A percentile compares a stretch with the other conserved stretches of the same genome.
Evolutionary conservation across 1,140 invertebrate species (phyloP).

Genomic region (Gonioctena quinquepunctata): DNA sequence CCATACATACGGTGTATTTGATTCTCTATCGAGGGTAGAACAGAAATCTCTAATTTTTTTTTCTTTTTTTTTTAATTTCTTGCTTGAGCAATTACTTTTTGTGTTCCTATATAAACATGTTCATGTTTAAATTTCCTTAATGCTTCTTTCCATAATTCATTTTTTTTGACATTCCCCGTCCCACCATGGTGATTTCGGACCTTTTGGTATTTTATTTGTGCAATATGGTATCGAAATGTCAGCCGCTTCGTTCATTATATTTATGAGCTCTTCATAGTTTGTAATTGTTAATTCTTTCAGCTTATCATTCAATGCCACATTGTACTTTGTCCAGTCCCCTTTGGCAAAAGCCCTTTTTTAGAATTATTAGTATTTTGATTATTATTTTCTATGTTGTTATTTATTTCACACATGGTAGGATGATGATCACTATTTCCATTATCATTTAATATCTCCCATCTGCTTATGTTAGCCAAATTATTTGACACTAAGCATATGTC

Average conservation of each 20-base stretch:
- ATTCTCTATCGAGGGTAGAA: neutral
- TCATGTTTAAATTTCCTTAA: neutral
- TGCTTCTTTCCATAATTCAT: neutral
- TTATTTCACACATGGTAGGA: neutral
- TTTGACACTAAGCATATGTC: neutral
- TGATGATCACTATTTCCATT: neutral
- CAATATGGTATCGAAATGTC: neutral
- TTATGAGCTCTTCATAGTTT: neutral
- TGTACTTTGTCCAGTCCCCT: neutral
- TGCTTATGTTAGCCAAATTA: neutral
- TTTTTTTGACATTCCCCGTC: neutral
- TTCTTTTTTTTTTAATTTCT: slow-evolving; percentile 2
- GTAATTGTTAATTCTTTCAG: neutral
- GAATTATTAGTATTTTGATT: no score
- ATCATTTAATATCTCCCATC: neutral
- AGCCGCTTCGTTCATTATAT: neutral
- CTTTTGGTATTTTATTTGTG: neutral
- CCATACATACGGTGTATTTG: neutral
- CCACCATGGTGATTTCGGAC: neutral
- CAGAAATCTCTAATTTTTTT: neutral
- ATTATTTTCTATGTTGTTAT: neutral
- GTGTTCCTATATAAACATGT: neutral
- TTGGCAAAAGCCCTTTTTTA: neutral
- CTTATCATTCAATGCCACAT: neutral
- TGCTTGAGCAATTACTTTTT: neutral